phyloP scores from a whole-genome alignment of 2,888 invertebrate species.

The Eupelmus urozonus region DNA sequence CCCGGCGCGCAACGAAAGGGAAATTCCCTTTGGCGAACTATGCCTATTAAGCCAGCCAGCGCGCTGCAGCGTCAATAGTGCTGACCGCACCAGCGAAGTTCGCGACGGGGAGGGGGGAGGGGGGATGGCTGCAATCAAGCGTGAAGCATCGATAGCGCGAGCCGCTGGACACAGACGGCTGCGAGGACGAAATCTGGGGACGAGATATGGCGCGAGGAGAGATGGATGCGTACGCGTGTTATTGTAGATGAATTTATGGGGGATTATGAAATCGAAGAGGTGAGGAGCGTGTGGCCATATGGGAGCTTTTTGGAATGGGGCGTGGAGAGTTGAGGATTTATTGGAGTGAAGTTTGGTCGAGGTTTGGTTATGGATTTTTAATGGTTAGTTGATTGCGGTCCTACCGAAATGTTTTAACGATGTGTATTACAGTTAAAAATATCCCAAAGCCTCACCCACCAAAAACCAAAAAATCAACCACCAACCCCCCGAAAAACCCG shows the following conservation, averaged over 20 bases:
- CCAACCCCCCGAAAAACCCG: neutral
- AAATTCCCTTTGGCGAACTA: constrained; percentile 61
- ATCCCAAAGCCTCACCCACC: neutral
- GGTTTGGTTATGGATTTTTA: no score
- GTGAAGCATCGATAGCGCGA: constrained; percentile 70
- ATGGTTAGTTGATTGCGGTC: no score
- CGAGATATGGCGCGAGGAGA: neutral
- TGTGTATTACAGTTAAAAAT: no score
- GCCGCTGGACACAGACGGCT: neutral
- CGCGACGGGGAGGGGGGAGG: neutral
- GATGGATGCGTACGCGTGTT: neutral
- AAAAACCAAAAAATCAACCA: neutral
- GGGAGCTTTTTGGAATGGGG: no score
- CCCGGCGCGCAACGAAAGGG: constrained; percentile 44
- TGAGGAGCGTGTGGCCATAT: neutral
- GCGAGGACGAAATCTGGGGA: neutral
- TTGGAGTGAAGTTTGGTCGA: no score
- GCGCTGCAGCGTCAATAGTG: constrained; percentile 58
- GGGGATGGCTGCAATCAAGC: constrained; percentile 66
- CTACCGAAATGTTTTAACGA: no score
- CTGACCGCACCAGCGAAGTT: constrained; percentile 63
- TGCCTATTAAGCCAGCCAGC: constrained; percentile 66
- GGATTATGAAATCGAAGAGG: constrained; percentile 16
- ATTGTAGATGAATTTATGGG: constrained; percentile 36
- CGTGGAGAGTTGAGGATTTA: neutral